Evolutionary conservation across 2,113 vertebrate species (phyloP), one percentile per base, ranked within the genome.

Genomic region (Puma concolor): DNA sequence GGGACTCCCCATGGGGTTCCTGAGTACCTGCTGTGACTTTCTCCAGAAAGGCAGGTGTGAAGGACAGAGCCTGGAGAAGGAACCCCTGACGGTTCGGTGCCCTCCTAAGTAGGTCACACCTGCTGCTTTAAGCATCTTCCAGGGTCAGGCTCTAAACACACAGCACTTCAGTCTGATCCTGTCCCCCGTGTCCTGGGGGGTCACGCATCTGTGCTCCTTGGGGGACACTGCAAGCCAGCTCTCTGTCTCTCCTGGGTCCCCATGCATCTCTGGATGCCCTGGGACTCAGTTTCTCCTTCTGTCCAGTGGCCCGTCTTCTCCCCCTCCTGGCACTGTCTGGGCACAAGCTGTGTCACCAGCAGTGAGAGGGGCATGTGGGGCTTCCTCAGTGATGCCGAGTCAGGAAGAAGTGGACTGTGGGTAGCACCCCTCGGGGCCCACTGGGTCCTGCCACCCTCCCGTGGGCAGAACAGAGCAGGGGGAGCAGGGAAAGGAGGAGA

Each of bases 151-250:
- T 14, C 31, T 16, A 48, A 4, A 25, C 29, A 41, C 4, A 4
- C 5, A 44, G 27, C 41, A 5, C 25, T 33, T 52, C 38, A 7
- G 15, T 69, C 44, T 31, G 17, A 2, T 13, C 23, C 25, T 48
- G 66, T 86, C 8, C 72, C 44, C 13, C 1, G 31, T 69, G 60
- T 31, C 31, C 19, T 25, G 0, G 21, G 64, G 66, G 25, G 33
- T 3, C 33, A 25, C 0, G 11, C 36, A 48, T 13, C 38, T 44
- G 0, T 2, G 0, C 9, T 12, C 5, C 21, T 19, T 23, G 14
- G 19, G 0, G 6, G n/a, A n/a, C 15, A 63, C 10, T 9, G 14
- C 0, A 31, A 72, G 48, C 36, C 27, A n/a, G n/a, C 27, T 64
- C 25, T 17, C 52, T n/a, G 7, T 16, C 50, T 74, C 41, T 36